Evolutionary conservation across 2,113 vertebrate species (phyloP).

Genomic region (Scortum barcoo): DNA sequence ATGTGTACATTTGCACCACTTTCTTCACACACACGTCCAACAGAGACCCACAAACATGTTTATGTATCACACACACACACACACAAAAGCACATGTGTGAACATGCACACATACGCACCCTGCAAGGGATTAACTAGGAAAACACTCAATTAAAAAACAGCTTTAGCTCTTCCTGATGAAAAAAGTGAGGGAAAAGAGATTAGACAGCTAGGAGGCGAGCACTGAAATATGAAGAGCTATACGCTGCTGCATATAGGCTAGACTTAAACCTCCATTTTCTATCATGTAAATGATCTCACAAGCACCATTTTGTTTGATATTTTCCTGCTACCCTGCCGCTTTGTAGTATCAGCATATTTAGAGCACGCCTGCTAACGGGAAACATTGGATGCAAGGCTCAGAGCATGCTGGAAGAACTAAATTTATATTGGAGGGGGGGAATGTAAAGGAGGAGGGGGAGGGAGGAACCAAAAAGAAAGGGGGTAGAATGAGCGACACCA

Average conservation of each 20-base stretch:
- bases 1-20: not conserved
- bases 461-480: conserved; percentile 52
- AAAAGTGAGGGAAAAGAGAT: conserved; percentile 66
- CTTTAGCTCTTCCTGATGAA: conserved; percentile 66
- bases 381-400: conserved; percentile 65
- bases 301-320: conserved; percentile 85
- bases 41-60: conserved; percentile 42
- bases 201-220: conserved; percentile 57
- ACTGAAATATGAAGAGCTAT: conserved; percentile 74
- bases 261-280: conserved; percentile 83
- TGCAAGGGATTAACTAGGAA: conserved; percentile 64
- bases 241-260: conserved; percentile 66
- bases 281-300: conserved; percentile 82
- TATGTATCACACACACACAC: conserved; percentile 50
- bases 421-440: conserved; percentile 58
- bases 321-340: conserved; percentile 67
- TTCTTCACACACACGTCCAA: conserved; percentile 19
- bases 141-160: conserved; percentile 69
- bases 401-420: conserved; percentile 61
- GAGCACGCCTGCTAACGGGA: conserved; percentile 71
- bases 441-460: conserved; percentile 46
- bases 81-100: conserved; percentile 1
- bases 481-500: conserved; percentile 52
- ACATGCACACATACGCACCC: conserved; percentile 40
- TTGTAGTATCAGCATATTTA: conserved; percentile 77